phyloP scores from a whole-genome alignment of 2,888 invertebrate species.

The Lordiphosa andalusiaca region DNA sequence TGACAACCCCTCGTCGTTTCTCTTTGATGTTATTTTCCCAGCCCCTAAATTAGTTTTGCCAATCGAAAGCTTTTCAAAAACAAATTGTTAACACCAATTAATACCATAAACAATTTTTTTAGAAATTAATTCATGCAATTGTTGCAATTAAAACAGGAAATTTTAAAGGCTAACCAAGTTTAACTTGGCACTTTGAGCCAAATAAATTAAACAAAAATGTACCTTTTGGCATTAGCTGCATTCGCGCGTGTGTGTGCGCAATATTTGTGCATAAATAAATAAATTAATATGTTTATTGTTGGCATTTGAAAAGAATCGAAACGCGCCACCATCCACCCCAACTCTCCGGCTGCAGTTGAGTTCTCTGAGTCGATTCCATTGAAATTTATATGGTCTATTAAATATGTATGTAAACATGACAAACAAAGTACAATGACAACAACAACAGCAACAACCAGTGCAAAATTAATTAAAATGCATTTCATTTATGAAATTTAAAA shows the following conservation, averaged over 20 bases:
- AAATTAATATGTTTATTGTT: constrained; percentile 42
- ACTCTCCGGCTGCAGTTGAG: background rate
- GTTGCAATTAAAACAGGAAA: background rate
- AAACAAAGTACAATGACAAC: constrained; percentile 35
- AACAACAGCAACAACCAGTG: constrained; percentile 38
- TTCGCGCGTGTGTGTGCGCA: no score
- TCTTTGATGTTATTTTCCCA: no score
- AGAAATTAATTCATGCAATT: constrained; percentile 10
- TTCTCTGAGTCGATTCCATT: constrained; percentile 32
- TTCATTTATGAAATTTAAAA: constrained; percentile 66
- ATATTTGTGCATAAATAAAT: constrained; percentile 37
- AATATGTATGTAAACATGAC: constrained; percentile 67
- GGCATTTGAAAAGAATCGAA: constrained; percentile 37
- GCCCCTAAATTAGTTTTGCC: no score
- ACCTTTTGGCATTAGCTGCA: no score
- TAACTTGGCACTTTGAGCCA: no score
- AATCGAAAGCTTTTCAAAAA: background rate
- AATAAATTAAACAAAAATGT: constrained; percentile 28
- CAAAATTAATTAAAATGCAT: constrained; percentile 71
- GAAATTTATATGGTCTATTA: constrained; percentile 66
- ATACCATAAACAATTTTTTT: constrained; percentile 9
- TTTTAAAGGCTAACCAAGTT: constrained; percentile 9
- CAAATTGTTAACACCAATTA: constrained; percentile 22
- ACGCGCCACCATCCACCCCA: background rate
- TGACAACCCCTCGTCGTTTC: no score